These are phyloP conservation scores for Hoplostethus mediterraneus DNA, from an alignment of 2,797 vertebrate species.

Conservation along the genomic window DNA sequence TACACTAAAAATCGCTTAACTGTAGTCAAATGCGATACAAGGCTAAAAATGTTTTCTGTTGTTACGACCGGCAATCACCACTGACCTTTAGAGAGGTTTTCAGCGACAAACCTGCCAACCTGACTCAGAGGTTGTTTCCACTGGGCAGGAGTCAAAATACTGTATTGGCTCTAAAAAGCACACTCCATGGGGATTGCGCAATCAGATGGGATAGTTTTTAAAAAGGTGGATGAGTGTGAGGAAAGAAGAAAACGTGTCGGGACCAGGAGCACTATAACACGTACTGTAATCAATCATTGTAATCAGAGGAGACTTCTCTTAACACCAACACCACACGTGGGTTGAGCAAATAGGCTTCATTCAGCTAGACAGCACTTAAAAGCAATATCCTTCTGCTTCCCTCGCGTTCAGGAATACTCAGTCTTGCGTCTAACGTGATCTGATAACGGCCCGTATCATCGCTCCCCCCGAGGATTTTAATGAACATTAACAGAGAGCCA, in stretches of 20 bases:
- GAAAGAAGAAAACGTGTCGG: not conserved
- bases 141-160: not conserved
- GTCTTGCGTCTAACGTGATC: constrained; percentile 28
- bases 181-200: not conserved
- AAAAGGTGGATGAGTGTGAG: not conserved
- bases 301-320: too few relatives aligned
- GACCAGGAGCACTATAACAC: not conserved
- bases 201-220: not conserved
- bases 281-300: too few relatives aligned
- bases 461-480: constrained; percentile 40
- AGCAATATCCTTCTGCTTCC: constrained; percentile 25
- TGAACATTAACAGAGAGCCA: constrained; percentile 54
- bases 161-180: not conserved
- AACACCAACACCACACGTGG: too few relatives aligned
- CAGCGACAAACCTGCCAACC: not conserved
- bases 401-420: constrained; percentile 2
- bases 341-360: constrained; percentile 2
- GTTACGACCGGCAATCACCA: not conserved
- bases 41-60: too few relatives aligned
- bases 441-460: constrained; percentile 28
- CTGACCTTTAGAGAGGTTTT: constrained; percentile 6
- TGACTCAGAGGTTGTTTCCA: not conserved
- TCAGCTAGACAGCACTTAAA: constrained; percentile 12
- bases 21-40: not conserved
- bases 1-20: constrained; percentile 1